Base-by-base conservation (phyloP, 2,888 invertebrate genomes). In the Cataglyphis albicans region DNA sequence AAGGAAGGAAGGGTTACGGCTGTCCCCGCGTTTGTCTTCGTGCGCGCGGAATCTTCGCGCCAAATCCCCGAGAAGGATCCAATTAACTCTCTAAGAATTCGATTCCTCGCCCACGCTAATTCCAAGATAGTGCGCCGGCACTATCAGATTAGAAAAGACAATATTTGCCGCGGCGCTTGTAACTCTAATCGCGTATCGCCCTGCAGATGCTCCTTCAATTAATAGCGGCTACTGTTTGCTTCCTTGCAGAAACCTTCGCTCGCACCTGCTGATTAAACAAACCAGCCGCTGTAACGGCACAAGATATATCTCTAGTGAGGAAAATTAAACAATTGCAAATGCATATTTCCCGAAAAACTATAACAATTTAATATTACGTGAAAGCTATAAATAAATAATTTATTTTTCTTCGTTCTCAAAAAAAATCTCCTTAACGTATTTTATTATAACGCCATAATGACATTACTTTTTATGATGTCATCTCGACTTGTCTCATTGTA, bases 81-180 rank as follows among this genome's bases (percentile, higher is more conserved):
- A 93, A 93, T 93, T 93, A 92, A 92, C 92, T 90, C 89, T 73
- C 89, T 88, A 90, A 91, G 91, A 91, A 91, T 91, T 91, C 90
- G 90, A 89, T 91, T 88, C 90, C 86, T 83, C 83, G 78, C 85
- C 89, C 83, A 89, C 91, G 91, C 91, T 93, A 93, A 93, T 93
- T 89, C 91, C 87, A 89, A 92, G 92, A 91, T 93, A 92, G 90
- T 89, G 72, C 91, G 81, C 84, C 89, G 84, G 83, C 87, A 81
- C 84, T 83, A 83, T 75, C 82, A 88, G 91, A 91, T 92, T 92
- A 90, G 88, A 82, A 81, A 87, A 89, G 89, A 87, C 89, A 91
- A 91, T 91, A 91, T 92, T 92, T 92, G 86, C 85, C 82, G 82
- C 81, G 74, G 81, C 74, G 89, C 86, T 90, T 90, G 84, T 55